These are phyloP conservation scores for Otus sunia DNA, from an alignment of 2,113 vertebrate species.

Conservation along the genomic window DNA sequence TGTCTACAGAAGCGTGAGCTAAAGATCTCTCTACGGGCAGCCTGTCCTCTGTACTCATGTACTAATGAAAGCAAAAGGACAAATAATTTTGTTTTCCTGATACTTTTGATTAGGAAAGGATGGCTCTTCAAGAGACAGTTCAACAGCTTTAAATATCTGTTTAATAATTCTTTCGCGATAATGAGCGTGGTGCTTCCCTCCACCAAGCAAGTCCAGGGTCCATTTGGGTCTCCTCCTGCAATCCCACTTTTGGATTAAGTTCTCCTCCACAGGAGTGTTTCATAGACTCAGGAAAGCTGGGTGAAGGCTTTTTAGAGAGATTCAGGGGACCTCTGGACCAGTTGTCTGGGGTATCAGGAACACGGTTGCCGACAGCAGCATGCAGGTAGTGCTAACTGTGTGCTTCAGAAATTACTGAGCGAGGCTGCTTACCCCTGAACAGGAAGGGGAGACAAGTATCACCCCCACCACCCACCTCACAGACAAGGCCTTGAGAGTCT, in stretches of 20 bases:
- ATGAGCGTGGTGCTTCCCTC: not conserved
- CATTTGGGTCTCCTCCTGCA: not conserved
- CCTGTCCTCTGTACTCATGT: not conserved
- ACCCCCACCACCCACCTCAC: not conserved
- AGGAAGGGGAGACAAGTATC: not conserved
- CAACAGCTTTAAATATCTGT: not conserved
- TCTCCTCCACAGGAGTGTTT: not conserved
- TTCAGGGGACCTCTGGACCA: not conserved
- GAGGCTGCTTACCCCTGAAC: accelerated
- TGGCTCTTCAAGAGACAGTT: not conserved
- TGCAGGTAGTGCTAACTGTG: not conserved
- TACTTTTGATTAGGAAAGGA: not conserved
- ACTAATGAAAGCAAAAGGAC: not conserved
- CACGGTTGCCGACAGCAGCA: accelerated
- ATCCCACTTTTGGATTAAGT: not conserved
- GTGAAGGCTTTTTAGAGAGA: not conserved
- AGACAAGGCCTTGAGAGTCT: accelerated
- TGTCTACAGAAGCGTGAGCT: not conserved
- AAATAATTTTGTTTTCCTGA: not conserved
- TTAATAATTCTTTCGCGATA: not conserved
- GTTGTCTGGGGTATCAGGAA: not conserved
- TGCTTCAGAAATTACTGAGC: not conserved
- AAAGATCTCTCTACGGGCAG: not conserved
- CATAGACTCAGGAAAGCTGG: not conserved
- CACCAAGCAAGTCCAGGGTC: not conserved